phyloP scores from a whole-genome alignment of 2,797 vertebrate species.

The Hippopotamyrus pictus region DNA sequence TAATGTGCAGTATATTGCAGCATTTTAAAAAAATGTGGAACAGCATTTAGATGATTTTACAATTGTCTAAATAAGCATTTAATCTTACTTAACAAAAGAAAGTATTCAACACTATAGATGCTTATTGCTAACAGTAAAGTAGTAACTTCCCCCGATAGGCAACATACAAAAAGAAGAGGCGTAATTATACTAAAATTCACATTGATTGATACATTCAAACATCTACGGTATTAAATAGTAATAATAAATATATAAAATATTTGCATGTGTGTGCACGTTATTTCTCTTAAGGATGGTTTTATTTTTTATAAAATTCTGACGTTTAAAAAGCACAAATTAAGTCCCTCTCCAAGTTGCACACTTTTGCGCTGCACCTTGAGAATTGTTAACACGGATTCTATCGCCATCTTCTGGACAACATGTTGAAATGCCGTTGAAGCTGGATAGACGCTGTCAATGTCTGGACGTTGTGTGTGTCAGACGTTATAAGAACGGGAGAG shows the following conservation, averaged over 20 bases:
- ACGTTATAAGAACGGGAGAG: background rate
- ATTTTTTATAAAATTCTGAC: background rate
- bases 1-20: background rate
- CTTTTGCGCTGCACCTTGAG: background rate
- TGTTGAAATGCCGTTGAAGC: background rate
- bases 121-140: background rate
- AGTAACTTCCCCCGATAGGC: background rate
- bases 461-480: background rate
- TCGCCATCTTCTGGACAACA: slow-evolving; percentile 9
- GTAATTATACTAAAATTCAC: background rate
- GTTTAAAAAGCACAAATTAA: background rate
- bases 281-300: background rate
- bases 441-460: background rate
- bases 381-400: background rate
- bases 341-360: background rate
- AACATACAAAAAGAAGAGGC: background rate
- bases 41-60: background rate
- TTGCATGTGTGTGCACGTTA: background rate
- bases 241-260: background rate
- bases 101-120: background rate
- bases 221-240: background rate
- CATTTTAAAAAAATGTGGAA: background rate
- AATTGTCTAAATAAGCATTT: background rate
- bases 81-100: background rate
- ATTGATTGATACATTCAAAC: background rate